Base-by-base conservation (phyloP, 92 coral and sea anemone species). In the Zoanthus sansibaricus region DNA sequence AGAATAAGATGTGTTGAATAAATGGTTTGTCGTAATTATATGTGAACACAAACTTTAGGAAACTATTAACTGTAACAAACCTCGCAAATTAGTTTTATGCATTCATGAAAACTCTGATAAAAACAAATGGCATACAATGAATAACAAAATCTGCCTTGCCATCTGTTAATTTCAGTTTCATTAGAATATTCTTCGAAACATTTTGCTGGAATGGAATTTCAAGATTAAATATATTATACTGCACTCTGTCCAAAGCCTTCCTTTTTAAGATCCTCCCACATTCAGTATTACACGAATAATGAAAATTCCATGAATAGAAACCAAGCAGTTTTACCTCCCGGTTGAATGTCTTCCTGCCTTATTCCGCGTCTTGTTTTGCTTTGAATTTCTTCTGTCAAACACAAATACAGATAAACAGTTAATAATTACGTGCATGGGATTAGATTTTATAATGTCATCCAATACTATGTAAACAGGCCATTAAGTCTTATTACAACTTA, bases 271-370 rank as follows among this genome's bases (percentile, higher is more conserved):
- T 72, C 85, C 45, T 70, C 85, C 85, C 72, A 11, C 20, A 42
- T 47, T 8, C 33, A 80, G 55, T 49, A 49, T 49, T 49, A 11
- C 12, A 67, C 66, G 42, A 72, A 64, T 46, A 37, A 79, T 18
- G 42, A 17, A 31, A 21, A 18, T 17, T 48, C n/a, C 74, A 21
- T 6, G 46, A 32, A 64, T 5, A 64, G 20, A 46, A 14, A 16
- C 6, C 46, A 49, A 69, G 49, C 47, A 67, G 5, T 46, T 54
- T 16, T 87, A 97, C 99, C 94, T 93, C 99, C 99, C 52, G 99
- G 99, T 54, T 97, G 99, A 25, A 97, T 82, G 5, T 95, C 93
- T 45, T 97, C 99, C 79, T 95, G 98, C 67, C 79, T 88, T 49
- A 97, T 93, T 6, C 79, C 86, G 71, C 92, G 88, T 69, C 99